Base-by-base conservation (phyloP, 1,140 invertebrate species). In the Macrobrachium nipponense region DNA sequence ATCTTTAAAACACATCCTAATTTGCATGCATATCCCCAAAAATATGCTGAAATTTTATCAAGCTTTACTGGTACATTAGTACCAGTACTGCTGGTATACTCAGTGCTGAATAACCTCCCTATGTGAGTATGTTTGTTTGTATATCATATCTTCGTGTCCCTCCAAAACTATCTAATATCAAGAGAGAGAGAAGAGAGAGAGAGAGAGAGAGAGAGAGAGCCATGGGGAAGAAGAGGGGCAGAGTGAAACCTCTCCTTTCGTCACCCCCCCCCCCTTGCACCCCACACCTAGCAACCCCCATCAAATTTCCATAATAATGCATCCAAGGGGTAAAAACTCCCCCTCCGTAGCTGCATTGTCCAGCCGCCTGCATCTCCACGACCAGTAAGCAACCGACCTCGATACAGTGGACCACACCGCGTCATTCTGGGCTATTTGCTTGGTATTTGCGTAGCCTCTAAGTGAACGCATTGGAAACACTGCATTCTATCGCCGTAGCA, bases 231-330 rank as follows among this genome's bases (percentile, higher is more conserved):
- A 15, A 70, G 68, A 70, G 20, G 36, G 68, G 36, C 12, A 70
- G 68, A 70, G 20, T 15, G n/a, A 5, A 36, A 70, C 23, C 68
- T 70, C 68, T 68, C 44, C 61, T 61, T 61, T 43, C 60, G 36
- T 72, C 23, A 70, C 36, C 17, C 79, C 61, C 79, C 79, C 27
- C 20, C 36, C 62, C 44, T 68, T 20, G 11, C 44, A 27, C 61
- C 44, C 60, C 43, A 60, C 64, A 43, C 79, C 79, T 23, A 44
- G 27, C 44, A 76, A 43, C 75, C 60, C 82, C 82, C 82, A 83
- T 83, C 82, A 83, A 73, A 83, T 83, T 83, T 77, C 82, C 82
- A 83, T 83, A 76, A 83, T 83, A 83, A 83, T 83, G 75, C 82
- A 83, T 77, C 64, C 76, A 73, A 73, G 82, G 81, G 72, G 51